Percentiles rank a stretch among this genome's conserved stretches.
These are phyloP conservation scores for Bubo blakistoni DNA, from an alignment of 2,113 vertebrate species.

Conservation along the genomic window DNA sequence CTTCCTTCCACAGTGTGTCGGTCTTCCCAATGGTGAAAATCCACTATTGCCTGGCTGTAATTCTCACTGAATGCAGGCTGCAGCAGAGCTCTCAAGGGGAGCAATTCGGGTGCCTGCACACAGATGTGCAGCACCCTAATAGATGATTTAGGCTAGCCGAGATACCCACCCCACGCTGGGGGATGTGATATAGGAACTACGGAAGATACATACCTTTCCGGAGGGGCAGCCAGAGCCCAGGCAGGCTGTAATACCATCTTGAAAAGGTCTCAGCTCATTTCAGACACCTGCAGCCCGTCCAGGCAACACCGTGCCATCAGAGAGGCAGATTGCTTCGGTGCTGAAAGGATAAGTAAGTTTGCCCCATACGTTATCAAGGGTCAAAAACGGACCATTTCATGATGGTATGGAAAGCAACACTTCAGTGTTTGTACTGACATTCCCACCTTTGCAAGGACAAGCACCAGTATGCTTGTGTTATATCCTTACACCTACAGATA, in stretches of 20 bases:
- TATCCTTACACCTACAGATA: neutral
- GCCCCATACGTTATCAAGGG: neutral
- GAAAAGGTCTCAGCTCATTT: neutral
- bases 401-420: neutral
- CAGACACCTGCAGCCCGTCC: neutral
- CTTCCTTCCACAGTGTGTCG: neutral
- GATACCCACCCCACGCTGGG: neutral
- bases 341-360: neutral
- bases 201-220: neutral
- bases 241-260: neutral
- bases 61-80: neutral
- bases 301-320: neutral
- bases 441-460: neutral
- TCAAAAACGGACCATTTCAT: neutral
- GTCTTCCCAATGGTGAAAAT: neutral
- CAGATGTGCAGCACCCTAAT: neutral
- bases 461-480: neutral
- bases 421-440: neutral
- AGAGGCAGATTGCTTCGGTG: neutral
- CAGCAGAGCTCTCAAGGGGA: neutral
- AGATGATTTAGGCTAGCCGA: neutral
- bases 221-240: neutral
- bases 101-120: neutral
- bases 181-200: neutral
- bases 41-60: neutral